phyloP scores from a whole-genome alignment of 2,113 vertebrate species.

The Mixornis gularis region DNA sequence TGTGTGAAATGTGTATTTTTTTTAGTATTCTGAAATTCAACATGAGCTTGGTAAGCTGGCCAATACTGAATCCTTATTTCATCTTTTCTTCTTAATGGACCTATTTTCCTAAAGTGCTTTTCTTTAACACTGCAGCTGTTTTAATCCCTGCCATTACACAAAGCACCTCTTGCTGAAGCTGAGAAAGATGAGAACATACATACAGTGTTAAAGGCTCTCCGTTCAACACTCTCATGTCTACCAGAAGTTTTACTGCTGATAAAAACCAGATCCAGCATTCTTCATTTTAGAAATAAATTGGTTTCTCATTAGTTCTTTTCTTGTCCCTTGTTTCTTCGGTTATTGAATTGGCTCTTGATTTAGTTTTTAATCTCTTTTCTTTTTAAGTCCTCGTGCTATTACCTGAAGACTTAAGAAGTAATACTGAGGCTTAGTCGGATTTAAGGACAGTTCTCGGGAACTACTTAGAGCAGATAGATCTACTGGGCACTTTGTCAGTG shows the following conservation, averaged over 20 bases:
- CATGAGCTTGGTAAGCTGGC: neutral
- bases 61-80: neutral
- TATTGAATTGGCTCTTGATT: neutral
- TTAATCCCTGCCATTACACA: neutral
- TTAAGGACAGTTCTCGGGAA: neutral
- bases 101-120: neutral
- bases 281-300: neutral
- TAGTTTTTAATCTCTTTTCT: neutral
- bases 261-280: neutral
- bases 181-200: neutral
- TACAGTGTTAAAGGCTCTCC: neutral
- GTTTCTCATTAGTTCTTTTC: neutral
- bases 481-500: neutral
- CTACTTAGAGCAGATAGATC: neutral
- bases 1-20: neutral
- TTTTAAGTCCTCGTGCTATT: neutral
- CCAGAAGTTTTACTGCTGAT: neutral
- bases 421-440: neutral
- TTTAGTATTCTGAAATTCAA: neutral
- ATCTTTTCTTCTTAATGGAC: neutral
- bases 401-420: neutral
- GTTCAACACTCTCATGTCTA: neutral
- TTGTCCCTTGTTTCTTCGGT: neutral
- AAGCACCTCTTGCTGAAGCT: neutral
- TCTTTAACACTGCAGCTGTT: neutral